Conservation (phyloP, 2,113 vertebrate species). For the Glareola pratincola region DNA sequence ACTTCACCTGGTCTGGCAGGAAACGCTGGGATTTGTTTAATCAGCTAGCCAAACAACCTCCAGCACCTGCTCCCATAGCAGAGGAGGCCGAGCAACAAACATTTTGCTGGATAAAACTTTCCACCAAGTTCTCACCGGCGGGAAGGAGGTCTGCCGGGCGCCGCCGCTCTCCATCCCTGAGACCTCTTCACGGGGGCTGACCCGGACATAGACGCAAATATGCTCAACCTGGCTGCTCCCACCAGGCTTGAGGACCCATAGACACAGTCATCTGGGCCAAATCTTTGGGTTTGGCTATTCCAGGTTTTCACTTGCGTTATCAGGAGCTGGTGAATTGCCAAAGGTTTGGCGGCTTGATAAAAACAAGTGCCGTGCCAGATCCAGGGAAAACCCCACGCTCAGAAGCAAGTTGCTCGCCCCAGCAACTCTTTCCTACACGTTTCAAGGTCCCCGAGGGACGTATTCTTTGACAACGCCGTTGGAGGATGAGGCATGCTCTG, state of each 20-base stretch:
- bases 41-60: slow-evolving; percentile 42
- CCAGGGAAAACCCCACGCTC: background rate
- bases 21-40: background rate
- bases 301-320: background rate
- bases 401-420: background rate
- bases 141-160: background rate
- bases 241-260: background rate
- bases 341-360: background rate
- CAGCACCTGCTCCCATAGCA: background rate
- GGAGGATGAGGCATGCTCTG: background rate
- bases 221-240: background rate
- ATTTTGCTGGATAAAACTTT: background rate
- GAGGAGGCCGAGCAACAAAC: background rate
- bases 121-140: background rate
- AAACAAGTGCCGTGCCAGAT: background rate
- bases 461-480: background rate
- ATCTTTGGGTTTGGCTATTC: background rate
- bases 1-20: background rate
- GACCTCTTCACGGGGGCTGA: background rate
- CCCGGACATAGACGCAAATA: background rate
- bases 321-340: slow-evolving; percentile 3
- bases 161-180: background rate
- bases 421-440: background rate
- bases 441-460: background rate
- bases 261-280: background rate